A percentile compares a stretch with the other conserved stretches of the same genome.
These are phyloP conservation scores for Heloderma charlesbogerti DNA, from an alignment of 2,113 vertebrate species.

Conservation along the genomic window DNA sequence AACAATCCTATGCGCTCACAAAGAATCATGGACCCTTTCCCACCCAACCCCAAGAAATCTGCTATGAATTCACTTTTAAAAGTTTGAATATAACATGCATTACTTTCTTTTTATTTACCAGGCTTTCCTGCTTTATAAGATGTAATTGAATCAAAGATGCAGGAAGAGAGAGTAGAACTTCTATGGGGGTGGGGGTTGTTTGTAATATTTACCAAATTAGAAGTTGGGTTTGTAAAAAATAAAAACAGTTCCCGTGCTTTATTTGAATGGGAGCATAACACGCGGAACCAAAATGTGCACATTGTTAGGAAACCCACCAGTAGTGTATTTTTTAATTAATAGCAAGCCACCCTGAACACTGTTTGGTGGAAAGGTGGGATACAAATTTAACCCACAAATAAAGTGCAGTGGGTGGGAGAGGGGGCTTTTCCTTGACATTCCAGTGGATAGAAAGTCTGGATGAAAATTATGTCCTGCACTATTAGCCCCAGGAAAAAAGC, in stretches of 20 bases:
- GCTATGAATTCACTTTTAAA: background rate
- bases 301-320: background rate
- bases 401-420: background rate
- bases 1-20: background rate
- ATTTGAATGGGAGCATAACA: conserved; percentile 60
- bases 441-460: background rate
- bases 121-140: background rate
- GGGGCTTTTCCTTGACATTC: background rate
- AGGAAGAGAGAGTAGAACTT: background rate
- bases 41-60: background rate
- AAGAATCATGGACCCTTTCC: background rate
- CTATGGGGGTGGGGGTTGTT: background rate
- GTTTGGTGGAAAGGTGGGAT: background rate
- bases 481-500: too few relatives aligned
- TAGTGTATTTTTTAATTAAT: background rate
- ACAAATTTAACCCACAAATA: background rate
- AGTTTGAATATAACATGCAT: background rate
- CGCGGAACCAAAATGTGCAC: conserved; percentile 44
- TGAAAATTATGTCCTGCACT: too few relatives aligned
- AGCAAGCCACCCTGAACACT: background rate
- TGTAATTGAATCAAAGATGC: rapidly evolving
- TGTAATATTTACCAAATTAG: conserved; percentile 43
- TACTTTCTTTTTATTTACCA: background rate
- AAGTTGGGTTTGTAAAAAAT: conserved; percentile 41
- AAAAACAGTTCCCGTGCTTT: conserved; percentile 64